Evolutionary conservation across 2,113 vertebrate genomes (phyloP).

Genomic region (Clupea harengus): DNA sequence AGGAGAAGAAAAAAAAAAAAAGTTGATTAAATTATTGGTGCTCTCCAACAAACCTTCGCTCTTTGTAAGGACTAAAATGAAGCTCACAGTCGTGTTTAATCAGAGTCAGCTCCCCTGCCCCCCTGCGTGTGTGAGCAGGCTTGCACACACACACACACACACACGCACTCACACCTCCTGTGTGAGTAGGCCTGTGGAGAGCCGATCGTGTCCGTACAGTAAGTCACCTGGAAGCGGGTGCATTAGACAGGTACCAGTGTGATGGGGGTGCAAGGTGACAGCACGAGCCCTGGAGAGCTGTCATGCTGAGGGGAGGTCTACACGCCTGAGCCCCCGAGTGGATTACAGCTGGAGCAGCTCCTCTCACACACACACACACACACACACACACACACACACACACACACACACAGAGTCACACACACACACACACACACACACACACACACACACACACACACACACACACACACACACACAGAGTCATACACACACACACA

Average conservation of each 20-base stretch:
- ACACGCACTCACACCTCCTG: background rate
- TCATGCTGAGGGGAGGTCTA: background rate
- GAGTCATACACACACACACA: background rate
- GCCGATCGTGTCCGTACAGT: conserved; percentile 2
- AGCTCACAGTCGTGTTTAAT: background rate
- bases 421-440: background rate
- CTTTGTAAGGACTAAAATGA: background rate
- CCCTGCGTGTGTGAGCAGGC: background rate
- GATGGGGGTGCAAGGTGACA: background rate
- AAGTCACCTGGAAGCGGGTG: conserved; percentile 4
- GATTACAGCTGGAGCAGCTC: background rate
- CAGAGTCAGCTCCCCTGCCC: background rate
- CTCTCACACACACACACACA: background rate
- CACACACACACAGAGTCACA: background rate
- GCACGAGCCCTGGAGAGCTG: background rate
- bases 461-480: background rate
- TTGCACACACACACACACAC: background rate
- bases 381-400: background rate
- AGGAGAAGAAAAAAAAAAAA: background rate
- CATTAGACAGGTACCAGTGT: background rate
- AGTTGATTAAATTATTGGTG: background rate
- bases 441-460: background rate
- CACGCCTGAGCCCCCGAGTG: background rate
- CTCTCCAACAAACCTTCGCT: background rate
- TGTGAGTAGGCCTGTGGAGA: conserved; percentile 10